Evolutionary conservation across 2,113 vertebrate genomes (phyloP).

Genomic region (Tautogolabrus adspersus): DNA sequence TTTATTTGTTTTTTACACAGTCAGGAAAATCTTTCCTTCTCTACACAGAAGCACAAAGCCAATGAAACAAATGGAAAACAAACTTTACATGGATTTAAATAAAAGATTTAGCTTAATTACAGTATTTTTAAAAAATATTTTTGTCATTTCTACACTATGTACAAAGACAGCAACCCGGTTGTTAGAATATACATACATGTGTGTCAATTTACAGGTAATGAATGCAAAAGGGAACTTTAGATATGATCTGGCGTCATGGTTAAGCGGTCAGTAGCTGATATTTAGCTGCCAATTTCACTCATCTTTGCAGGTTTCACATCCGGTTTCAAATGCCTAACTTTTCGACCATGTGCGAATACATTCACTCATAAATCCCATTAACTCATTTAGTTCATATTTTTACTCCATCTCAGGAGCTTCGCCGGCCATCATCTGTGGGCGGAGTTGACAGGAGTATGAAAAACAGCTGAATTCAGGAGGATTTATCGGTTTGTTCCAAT

Average conservation of each 20-base stretch:
- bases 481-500: conserved; percentile 18
- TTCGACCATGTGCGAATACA: conserved; percentile 27
- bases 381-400: conserved; percentile 31
- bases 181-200: conserved; percentile 61
- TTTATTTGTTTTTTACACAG: conserved; percentile 72
- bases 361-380: conserved; percentile 25
- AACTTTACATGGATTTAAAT: conserved; percentile 59
- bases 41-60: conserved; percentile 63
- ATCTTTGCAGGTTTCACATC: conserved; percentile 50
- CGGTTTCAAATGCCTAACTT: conserved; percentile 26
- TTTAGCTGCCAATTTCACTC: conserved; percentile 81
- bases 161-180: conserved; percentile 71
- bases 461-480: conserved; percentile 16
- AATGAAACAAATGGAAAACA: conserved; percentile 57
- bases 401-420: conserved; percentile 49
- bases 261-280: conserved; percentile 56
- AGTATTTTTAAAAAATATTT: conserved; percentile 43
- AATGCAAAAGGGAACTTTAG: conserved; percentile 30
- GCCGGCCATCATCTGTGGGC: conserved; percentile 25
- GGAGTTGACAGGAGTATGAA: conserved; percentile 33
- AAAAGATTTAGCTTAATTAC: conserved; percentile 68
- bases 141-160: conserved; percentile 80
- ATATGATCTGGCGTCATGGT: conserved; percentile 53
- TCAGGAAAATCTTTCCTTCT: conserved; percentile 26
- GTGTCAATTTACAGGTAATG: conserved; percentile 60